Conservation (phyloP, 2,888 invertebrate genomes). For the Monoplex corrugatus region DNA sequence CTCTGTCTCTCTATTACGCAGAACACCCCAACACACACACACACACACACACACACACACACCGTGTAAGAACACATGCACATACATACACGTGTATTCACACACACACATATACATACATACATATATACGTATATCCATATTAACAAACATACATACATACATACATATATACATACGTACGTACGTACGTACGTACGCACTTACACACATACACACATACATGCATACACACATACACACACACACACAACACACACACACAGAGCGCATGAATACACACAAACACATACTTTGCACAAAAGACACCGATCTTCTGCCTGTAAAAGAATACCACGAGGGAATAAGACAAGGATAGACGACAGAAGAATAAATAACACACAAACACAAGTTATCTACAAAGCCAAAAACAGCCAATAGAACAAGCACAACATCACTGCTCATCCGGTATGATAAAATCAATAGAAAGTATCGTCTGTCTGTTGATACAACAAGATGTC, state of each 20-base stretch:
- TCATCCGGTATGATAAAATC: too few species aligned
- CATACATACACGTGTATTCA: conserved; percentile 30
- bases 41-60: not conserved
- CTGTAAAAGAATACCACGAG: too few species aligned
- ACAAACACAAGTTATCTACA: too few species aligned
- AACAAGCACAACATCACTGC: too few species aligned
- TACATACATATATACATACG: not conserved
- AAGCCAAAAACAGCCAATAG: too few species aligned
- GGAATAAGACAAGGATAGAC: too few species aligned
- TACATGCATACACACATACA: not conserved
- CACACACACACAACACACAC: not conserved
- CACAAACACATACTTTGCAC: not conserved
- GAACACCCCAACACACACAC: not conserved
- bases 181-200: not conserved
- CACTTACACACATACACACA: conserved; percentile 1
- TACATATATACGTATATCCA: conserved; percentile 29
- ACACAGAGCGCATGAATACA: too few species aligned
- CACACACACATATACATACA: conserved; percentile 30
- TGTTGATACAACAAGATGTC: too few species aligned
- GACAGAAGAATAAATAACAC: too few species aligned
- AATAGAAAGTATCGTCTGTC: too few species aligned
- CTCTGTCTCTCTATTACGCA: too few species aligned
- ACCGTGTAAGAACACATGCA: not conserved
- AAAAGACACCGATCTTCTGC: too few species aligned
- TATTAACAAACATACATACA: conserved; percentile 18